phyloP scores from a whole-genome alignment of 2,113 vertebrate genomes.

The Epinephelus cyanopodus region DNA sequence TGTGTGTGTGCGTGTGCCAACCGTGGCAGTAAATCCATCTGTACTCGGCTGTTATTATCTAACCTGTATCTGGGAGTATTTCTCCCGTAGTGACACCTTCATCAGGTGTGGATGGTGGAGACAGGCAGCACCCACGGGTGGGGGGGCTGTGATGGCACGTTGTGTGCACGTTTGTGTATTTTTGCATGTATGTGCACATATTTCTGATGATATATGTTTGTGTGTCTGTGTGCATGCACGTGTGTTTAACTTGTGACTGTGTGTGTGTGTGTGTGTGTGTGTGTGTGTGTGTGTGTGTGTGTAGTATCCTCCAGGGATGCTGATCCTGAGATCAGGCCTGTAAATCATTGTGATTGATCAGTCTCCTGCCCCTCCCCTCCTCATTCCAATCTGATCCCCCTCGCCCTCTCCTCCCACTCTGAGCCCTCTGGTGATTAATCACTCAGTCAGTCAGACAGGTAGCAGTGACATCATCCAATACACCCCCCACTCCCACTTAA shows the following conservation, averaged over 20 bases:
- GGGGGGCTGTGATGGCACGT: neutral
- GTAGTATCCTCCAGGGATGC: slow-evolving; percentile 62
- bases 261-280: neutral
- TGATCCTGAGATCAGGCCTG: slow-evolving; percentile 57
- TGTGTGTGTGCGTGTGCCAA: slow-evolving; percentile 26
- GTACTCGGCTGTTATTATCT: slow-evolving; percentile 34
- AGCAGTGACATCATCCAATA: slow-evolving; percentile 66
- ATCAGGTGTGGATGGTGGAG: neutral
- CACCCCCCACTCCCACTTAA: neutral
- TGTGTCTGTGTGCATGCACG: neutral
- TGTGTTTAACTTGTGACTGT: neutral
- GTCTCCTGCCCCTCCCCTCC: slow-evolving; percentile 52
- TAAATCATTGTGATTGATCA: slow-evolving; percentile 81
- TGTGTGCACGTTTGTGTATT: neutral
- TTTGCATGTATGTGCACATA: neutral
- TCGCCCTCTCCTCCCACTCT: slow-evolving; percentile 53
- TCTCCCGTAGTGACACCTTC: slow-evolving; percentile 38
- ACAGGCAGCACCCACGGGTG: neutral
- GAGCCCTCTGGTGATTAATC: slow-evolving; percentile 69
- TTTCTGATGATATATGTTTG: neutral
- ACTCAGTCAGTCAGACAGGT: slow-evolving; percentile 70
- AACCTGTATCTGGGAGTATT: slow-evolving; percentile 46
- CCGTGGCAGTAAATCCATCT: slow-evolving; percentile 59
- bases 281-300: slow-evolving; percentile 32
- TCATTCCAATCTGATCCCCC: slow-evolving; percentile 70